Percentiles rank a stretch among this genome's conserved stretches.
Evolutionary conservation across 2,797 vertebrate species (phyloP).

Genomic region (Triplophysa bombifrons): DNA sequence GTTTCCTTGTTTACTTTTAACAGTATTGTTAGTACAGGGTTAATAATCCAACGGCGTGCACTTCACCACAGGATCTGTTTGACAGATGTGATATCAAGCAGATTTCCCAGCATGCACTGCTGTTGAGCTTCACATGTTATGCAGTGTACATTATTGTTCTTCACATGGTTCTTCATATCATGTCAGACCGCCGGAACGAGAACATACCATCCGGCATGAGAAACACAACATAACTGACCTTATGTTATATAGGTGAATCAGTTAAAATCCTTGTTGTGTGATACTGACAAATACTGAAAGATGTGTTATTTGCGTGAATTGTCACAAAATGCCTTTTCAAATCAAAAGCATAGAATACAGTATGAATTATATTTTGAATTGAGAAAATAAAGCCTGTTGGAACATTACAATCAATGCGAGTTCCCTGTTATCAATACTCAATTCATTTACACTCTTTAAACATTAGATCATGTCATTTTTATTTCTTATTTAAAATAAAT

Average conservation of each 20-base stretch:
- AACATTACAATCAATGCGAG: too few relatives aligned
- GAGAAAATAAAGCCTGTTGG: too few relatives aligned
- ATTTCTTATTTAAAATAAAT: too few relatives aligned
- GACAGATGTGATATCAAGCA: not conserved
- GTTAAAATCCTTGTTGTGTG: not conserved
- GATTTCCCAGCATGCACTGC: slow-evolving; percentile 47
- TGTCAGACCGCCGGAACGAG: not conserved
- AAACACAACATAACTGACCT: slow-evolving; percentile 17
- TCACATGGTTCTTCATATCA: slow-evolving; percentile 37
- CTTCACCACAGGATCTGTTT: not conserved
- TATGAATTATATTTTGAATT: not conserved
- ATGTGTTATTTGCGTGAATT: not conserved
- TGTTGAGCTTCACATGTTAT: slow-evolving; percentile 1
- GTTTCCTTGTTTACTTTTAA: not conserved
- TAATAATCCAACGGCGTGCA: not conserved
- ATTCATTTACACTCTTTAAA: too few relatives aligned
- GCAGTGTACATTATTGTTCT: slow-evolving; percentile 47
- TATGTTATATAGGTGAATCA: slow-evolving; percentile 14
- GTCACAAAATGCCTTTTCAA: not conserved
- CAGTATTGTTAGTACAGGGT: not conserved
- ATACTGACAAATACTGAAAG: not conserved
- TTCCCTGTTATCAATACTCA: too few relatives aligned
- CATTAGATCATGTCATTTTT: too few relatives aligned
- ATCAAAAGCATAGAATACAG: too few relatives aligned
- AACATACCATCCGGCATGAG: not conserved